Base-by-base conservation (phyloP, 1,140 invertebrate genomes). In the Bombus pascuorum region DNA sequence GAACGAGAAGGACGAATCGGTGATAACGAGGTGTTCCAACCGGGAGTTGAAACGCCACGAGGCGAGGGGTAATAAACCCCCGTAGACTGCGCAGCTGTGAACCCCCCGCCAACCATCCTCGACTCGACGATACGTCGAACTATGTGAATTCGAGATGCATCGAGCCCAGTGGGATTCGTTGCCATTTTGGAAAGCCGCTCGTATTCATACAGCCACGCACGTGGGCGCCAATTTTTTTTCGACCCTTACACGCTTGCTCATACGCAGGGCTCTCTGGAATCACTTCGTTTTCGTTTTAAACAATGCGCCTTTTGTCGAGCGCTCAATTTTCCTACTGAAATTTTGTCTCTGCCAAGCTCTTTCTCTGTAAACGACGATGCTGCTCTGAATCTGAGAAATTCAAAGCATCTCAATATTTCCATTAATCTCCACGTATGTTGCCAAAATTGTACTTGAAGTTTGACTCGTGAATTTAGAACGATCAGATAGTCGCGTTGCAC, bases 1-100 rank as follows among this genome's bases (percentile, higher is more conserved):
- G 83, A 86, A 90, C 83, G 82, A 83, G 85, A 87, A 87, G 72
- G 70, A 87, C 85, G 88, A 92, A 92, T 87, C 89, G 88, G 92
- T 94, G 94, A 95, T 94, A 95, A 95, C 94, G 93, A 94, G 93
- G 91, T 91, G 91, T 87, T 91, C 86, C 79, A 91, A 81, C 89
- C 85, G 90, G 88, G 90, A 90, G 75, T 88, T 85, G 78, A 70
- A 86, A 90, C 89, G 77, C 47, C 80, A 71, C 83, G 53, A 80
- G 47, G 81, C 84, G 92, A 88, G 91, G 87, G 83, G 80, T 79
- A 84, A 83, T 71, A 73, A 57, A 86, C 93, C 93, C 94, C 93
- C 87, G 92, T 87, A 83, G 92, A 91, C 89, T 85, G 85, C 91
- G 90, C 93, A 93, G 93, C 93, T 94, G 94, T 91, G 90, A 90